A percentile compares a stretch with the other conserved stretches of the same genome.
These are phyloP conservation scores for Drosophila recens DNA, from an alignment of 2,888 invertebrate species.

Conservation along the genomic window DNA sequence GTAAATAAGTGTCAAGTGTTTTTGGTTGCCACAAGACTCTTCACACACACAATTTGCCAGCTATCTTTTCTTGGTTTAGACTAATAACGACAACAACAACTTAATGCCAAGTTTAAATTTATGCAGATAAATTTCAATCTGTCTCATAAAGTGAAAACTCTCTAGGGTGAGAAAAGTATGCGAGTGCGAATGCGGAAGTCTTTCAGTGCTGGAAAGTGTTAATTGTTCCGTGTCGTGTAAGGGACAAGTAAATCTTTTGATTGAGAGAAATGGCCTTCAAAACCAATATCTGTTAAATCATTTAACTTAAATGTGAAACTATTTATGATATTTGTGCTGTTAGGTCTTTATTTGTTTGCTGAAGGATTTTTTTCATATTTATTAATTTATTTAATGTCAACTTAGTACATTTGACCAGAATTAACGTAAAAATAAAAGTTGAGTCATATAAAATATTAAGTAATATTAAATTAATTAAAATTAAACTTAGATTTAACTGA, in stretches of 20 bases:
- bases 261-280: too few relatives aligned
- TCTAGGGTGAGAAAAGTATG: background rate
- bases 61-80: background rate
- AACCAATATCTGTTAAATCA: too few relatives aligned
- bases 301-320: too few relatives aligned
- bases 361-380: too few relatives aligned
- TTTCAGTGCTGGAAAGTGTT: background rate
- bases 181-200: background rate
- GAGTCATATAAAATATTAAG: too few relatives aligned
- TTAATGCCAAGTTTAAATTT: conserved; percentile 16
- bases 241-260: background rate
- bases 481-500: too few relatives aligned
- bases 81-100: background rate
- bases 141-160: conserved; percentile 3
- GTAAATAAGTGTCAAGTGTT: conserved; percentile 52
- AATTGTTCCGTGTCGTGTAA: background rate
- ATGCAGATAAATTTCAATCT: conserved; percentile 3
- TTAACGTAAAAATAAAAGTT: too few relatives aligned
- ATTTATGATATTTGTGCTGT: too few relatives aligned
- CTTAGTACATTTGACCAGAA: too few relatives aligned
- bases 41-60: conserved; percentile 21
- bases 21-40: conserved; percentile 27
- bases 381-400: too few relatives aligned
- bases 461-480: too few relatives aligned
- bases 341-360: too few relatives aligned